phyloP scores from a whole-genome alignment of 2,113 vertebrate species.

The Riparia riparia region DNA sequence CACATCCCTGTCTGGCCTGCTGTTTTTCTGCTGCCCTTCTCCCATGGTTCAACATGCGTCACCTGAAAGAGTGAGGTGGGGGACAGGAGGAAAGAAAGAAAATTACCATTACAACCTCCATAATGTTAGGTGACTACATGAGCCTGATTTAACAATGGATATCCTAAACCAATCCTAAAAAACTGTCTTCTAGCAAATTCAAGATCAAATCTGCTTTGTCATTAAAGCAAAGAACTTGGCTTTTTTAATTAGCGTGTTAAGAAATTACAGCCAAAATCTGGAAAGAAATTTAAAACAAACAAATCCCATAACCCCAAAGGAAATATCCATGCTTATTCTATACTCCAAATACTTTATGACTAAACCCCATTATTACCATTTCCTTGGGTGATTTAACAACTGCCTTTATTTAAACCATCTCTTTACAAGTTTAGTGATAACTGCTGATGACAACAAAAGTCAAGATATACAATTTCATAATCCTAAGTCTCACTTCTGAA shows the following conservation, averaged over 20 bases:
- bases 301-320: not conserved
- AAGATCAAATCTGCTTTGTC: not conserved
- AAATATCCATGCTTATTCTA: not conserved
- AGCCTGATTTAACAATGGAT: not conserved
- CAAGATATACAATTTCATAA: not conserved
- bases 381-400: not conserved
- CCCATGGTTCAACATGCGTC: conserved; percentile 95
- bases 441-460: not conserved
- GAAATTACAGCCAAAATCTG: not conserved
- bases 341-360: not conserved
- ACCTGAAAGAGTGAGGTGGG: conserved; percentile 78
- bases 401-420: not conserved
- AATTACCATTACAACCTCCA: conserved; percentile 38
- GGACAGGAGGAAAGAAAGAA: not conserved
- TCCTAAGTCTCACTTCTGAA: not conserved
- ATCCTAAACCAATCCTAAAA: not conserved
- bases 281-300: not conserved
- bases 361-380: not conserved
- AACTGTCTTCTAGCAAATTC: not conserved
- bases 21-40: conserved; percentile 98
- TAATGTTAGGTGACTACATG: not conserved
- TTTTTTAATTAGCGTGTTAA: not conserved
- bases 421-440: not conserved
- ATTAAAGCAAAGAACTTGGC: not conserved
- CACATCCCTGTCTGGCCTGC: conserved; percentile 99